phyloP scores from a whole-genome alignment of 2,888 invertebrate species.

The Ormia ochracea region DNA sequence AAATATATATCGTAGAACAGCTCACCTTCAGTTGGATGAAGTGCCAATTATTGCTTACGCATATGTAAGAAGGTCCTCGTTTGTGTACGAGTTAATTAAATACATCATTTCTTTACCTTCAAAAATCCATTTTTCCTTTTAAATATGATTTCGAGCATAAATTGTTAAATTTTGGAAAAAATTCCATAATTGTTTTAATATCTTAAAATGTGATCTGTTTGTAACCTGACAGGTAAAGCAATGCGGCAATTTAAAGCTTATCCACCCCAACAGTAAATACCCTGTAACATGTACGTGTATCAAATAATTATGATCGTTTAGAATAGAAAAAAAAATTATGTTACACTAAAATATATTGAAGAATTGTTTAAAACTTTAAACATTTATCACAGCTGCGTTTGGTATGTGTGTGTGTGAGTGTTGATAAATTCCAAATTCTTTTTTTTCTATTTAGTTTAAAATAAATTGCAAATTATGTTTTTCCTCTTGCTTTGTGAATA shows the following conservation, averaged over 20 bases:
- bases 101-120: no score
- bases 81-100: no score
- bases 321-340: constrained; percentile 8
- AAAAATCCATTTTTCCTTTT: no score
- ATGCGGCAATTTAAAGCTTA: neutral
- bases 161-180: no score
- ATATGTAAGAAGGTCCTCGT: no score
- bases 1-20: no score
- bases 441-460: constrained; percentile 30
- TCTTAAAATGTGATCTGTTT: no score
- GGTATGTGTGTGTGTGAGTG: constrained; percentile 4
- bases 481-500: neutral
- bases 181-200: no score
- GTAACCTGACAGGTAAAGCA: neutral
- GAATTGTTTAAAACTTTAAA: constrained; percentile 26
- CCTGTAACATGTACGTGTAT: no score
- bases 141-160: no score
- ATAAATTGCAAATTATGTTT: constrained; percentile 42
- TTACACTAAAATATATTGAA: constrained; percentile 35
- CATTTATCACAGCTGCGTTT: constrained; percentile 54
- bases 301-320: constrained; percentile 27
- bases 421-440: constrained; percentile 23
- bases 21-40: no score
- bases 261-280: neutral
- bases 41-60: no score